Conservation (phyloP, 2,797 vertebrate genomes). For the Anguilla obscura region DNA sequence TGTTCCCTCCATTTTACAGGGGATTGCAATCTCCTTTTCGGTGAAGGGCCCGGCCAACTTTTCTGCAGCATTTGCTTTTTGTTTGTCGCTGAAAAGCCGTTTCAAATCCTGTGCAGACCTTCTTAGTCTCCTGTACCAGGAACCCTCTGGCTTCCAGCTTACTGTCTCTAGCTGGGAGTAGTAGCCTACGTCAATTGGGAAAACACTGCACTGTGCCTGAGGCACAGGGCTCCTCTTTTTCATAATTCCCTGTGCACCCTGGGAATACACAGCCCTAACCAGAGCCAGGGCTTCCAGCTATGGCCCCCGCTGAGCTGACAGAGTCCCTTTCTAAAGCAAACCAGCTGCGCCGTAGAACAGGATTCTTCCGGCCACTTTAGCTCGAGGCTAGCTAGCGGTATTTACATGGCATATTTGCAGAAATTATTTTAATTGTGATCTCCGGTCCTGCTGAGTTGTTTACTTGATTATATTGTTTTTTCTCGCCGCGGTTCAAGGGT, state of each 20-base stretch:
- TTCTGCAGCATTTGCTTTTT: neutral
- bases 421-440: slow-evolving; percentile 24
- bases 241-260: neutral
- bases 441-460: slow-evolving; percentile 19
- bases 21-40: neutral
- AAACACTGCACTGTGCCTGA: neutral
- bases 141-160: neutral
- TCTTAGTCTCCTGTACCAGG: neutral
- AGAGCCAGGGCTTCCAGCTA: neutral
- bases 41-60: neutral
- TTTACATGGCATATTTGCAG: slow-evolving; percentile 25
- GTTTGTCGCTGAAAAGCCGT: neutral
- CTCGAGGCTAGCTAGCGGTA: slow-evolving; percentile 28
- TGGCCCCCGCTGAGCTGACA: neutral
- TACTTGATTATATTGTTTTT: neutral
- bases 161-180: neutral
- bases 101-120: neutral
- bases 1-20: neutral
- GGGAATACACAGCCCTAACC: neutral
- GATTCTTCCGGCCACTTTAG: slow-evolving; percentile 3
- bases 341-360: neutral
- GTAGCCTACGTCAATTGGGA: neutral
- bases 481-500: neutral
- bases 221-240: neutral
- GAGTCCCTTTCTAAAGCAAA: neutral